Evolutionary conservation across 2,797 vertebrate species (phyloP).

Genomic region (Danio kyathit): DNA sequence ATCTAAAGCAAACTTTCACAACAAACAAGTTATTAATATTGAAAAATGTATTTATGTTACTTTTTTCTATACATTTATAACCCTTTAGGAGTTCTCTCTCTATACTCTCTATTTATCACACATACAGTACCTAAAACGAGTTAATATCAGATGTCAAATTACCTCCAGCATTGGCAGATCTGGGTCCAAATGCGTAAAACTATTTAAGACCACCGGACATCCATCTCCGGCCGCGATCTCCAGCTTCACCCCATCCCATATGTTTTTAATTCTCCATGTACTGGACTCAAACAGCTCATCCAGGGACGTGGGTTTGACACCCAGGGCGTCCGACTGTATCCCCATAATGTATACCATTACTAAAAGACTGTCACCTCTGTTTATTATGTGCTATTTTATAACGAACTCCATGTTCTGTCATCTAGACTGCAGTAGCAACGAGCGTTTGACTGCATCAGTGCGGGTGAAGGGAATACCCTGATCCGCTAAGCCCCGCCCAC

Average conservation of each 20-base stretch:
- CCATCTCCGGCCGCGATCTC: slow-evolving; percentile 84
- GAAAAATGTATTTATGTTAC: not conserved
- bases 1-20: not conserved
- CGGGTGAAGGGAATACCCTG: slow-evolving; percentile 36
- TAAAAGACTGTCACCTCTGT: slow-evolving; percentile 32
- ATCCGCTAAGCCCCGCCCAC: slow-evolving; percentile 20
- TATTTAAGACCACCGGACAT: slow-evolving; percentile 90
- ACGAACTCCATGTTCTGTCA: slow-evolving; percentile 12
- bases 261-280: slow-evolving; percentile 86
- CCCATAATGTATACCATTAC: slow-evolving; percentile 79
- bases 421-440: not conserved
- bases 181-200: slow-evolving; percentile 94
- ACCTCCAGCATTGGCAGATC: slow-evolving; percentile 92
- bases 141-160: slow-evolving; percentile 55
- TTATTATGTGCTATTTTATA: slow-evolving; percentile 7
- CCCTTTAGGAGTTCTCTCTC: not conserved
- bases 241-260: slow-evolving; percentile 92
- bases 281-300: slow-evolving; percentile 88
- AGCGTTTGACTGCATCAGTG: not conserved
- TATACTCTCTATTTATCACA: too few species aligned
- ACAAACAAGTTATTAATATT: not conserved
- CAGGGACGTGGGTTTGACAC: slow-evolving; percentile 73
- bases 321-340: slow-evolving; percentile 75
- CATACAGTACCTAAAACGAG: too few species aligned
- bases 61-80: not conserved